These are phyloP conservation scores for Puffinus mauretanicus DNA, from an alignment of 2,113 vertebrate species.

Conservation along the genomic window DNA sequence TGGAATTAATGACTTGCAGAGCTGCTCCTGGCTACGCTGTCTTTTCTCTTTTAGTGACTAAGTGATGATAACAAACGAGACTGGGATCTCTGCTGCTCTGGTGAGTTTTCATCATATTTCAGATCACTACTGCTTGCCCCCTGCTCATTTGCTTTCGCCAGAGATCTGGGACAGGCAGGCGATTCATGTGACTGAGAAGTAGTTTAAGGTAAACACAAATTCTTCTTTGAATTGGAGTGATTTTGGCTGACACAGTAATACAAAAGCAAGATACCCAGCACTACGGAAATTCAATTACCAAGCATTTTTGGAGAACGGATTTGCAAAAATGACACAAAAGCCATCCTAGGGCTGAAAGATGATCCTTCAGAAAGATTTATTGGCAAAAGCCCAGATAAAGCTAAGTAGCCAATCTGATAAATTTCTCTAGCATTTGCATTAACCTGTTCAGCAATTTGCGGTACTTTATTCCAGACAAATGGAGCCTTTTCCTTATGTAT, in stretches of 20 bases:
- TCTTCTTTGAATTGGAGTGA: background rate
- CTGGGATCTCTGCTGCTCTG: background rate
- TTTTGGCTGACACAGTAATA: background rate
- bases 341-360: background rate
- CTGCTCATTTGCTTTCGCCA: background rate
- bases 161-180: background rate
- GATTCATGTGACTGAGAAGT: background rate
- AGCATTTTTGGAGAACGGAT: background rate
- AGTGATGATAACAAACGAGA: background rate
- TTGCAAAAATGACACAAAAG: background rate
- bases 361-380: background rate
- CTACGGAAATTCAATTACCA: background rate
- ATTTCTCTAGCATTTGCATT: background rate
- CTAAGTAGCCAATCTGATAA: conserved; percentile 4
- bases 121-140: background rate
- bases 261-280: background rate
- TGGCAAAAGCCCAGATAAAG: background rate
- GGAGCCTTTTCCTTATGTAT: background rate
- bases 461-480: background rate
- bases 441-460: background rate
- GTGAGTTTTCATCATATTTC: background rate
- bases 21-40: background rate
- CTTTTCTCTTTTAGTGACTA: background rate
- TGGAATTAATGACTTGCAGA: background rate
- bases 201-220: background rate